Base-by-base conservation (phyloP, 2,113 vertebrate species). In the Diphyllodes magnificus region DNA sequence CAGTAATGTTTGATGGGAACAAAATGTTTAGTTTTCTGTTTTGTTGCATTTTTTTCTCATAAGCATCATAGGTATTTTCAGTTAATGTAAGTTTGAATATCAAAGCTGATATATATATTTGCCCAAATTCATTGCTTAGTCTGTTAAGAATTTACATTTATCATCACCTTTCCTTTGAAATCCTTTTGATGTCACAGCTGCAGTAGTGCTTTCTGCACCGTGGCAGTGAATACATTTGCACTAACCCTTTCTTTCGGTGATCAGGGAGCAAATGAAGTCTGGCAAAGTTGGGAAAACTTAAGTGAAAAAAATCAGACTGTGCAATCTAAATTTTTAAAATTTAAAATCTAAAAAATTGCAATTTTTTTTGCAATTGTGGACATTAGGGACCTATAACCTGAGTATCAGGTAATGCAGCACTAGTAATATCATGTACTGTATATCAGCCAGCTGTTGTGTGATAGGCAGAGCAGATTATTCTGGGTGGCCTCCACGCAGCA, bases 351-450 rank as follows among this genome's bases (percentile, higher is more conserved):
- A 49, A 25, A 49, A 49, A 49, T 14, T 49, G 21, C 12, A 13
- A 13, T 57, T 86, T 84, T 75, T 50, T 20, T 50, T 42, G 25
- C 20, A 47, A 1, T n/a, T 83, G 27, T 33, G 63, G n/a, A 13
- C 16, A 28, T 49, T 23, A 53, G 42, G 24, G 50, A 71, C 13
- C 27, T 60, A 1, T 72, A 33, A 72, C 13, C 23, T 11, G 18
- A 53, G 49, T n/a, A 18, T 44, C 45, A 42, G 44, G 10, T 69
- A 71, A 40, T 37, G 37, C 57, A 44, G 13, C 13, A 6, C 13
- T 31, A 9, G 23, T 49, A 33, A 31, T 77, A 33, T 12, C 2
- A 1, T 61, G 45, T 65, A 2, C 44, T 25, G 25, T 40, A 0
- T n/a, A 10, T 79, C 57, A 28, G 85, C 60, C 78, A 78, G 49